phyloP scores from a whole-genome alignment of 2,113 vertebrate species.

The Aegotheles bennettii region DNA sequence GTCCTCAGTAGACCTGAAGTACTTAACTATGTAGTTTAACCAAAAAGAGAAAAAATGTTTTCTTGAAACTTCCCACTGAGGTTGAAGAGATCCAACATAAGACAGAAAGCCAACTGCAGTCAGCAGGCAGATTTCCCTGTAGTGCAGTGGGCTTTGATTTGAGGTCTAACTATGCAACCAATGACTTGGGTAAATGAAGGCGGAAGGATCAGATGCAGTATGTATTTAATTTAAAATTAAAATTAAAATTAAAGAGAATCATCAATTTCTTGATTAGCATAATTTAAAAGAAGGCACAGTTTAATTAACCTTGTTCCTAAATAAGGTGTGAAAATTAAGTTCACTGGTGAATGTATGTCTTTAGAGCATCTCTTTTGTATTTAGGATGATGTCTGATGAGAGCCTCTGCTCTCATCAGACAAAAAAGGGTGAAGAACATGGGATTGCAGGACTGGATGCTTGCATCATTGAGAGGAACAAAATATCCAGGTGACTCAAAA shows the following conservation, averaged over 20 bases:
- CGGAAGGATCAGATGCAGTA: neutral
- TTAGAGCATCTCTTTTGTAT: neutral
- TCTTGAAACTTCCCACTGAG: neutral
- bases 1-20: neutral
- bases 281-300: neutral
- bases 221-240: neutral
- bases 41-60: neutral
- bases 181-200: neutral
- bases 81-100: neutral
- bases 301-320: neutral
- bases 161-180: neutral
- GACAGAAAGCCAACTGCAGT: neutral
- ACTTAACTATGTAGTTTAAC: neutral
- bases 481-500: neutral
- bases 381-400: too few species aligned
- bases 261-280: neutral
- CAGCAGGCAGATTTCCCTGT: neutral
- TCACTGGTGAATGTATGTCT: neutral
- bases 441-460: neutral
- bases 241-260: neutral
- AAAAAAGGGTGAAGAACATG: neutral
- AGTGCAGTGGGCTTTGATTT: neutral
- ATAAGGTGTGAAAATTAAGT: neutral
- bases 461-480: neutral
- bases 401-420: neutral